Base-by-base conservation (phyloP, 2,113 vertebrate genomes). In the Acrocephalus kingi region DNA sequence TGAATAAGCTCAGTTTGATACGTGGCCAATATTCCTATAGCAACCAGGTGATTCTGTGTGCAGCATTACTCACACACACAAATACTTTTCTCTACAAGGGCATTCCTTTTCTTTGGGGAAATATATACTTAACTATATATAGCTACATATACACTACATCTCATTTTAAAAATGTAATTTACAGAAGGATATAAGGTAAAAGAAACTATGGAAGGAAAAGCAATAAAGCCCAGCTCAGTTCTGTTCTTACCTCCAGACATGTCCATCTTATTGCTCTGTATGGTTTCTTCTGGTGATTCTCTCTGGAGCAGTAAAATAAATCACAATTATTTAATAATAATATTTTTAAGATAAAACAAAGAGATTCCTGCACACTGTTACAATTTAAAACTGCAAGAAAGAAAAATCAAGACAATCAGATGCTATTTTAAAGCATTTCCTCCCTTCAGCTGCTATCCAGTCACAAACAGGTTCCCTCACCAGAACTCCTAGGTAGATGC, bases 231-330 rank as follows among this genome's bases (percentile, higher is more conserved):
- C 58, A 58, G 37, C 21, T 45, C 4, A 1, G 64, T 62, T 87
- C 35, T 21, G 3, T 5, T 78, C 97, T 94, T 48, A 99, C 98
- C 99, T 98, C 98, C 98, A 97, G 98, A 97, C 94, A 99, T 96
- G 87, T 99, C 98, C 98, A 98, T 98, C 97, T 99, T 99, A 98
- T 98, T 99, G 96, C 98, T 98, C 97, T 99, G 99, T 97, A 98
- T 97, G 91, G 98, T 97, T 97, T 99, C 99, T 77, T 99, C 99
- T 95, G 99, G 97, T 64, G 98, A 98, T 95, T 99, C 99, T 98
- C 99, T 99, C 99, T 99, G 98, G 90, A 96, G 93, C 33, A 86
- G 95, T 18, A 93, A 97, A 96, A 86, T 9, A 20, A 64, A 76
- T 80, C 58, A 75, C 11, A 51, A 77, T 90, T 87, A 84, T 23